A percentile compares a stretch with the other conserved stretches of the same genome.
phyloP scores from a whole-genome alignment of 2,797 vertebrate genomes.

The Mallotus villosus region DNA sequence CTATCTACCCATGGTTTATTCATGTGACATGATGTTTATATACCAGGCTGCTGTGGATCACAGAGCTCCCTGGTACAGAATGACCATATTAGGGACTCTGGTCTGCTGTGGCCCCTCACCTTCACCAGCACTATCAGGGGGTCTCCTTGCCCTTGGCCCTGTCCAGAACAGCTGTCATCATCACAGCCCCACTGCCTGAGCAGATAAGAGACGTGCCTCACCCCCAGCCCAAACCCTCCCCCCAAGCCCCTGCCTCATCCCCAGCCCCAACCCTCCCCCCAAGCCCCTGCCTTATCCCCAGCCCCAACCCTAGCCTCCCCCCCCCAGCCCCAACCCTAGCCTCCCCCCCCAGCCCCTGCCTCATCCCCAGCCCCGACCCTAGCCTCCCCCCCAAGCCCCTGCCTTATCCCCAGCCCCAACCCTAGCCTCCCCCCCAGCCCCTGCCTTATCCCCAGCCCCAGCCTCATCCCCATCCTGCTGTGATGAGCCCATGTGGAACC shows the following conservation, averaged over 20 bases:
- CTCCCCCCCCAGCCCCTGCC: no score
- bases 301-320: conserved; percentile 19
- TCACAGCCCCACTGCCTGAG: conserved; percentile 49
- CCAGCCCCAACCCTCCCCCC: conserved; percentile 1
- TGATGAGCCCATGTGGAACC: conserved; percentile 43
- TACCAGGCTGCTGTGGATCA: neutral
- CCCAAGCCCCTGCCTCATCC: no score
- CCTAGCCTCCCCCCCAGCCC: conserved; percentile 16
- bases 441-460: conserved; percentile 25
- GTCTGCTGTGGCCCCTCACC: conserved; percentile 8
- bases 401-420: conserved; percentile 16
- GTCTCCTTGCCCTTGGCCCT: conserved; percentile 54
- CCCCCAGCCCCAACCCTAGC: no score
- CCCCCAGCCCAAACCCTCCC: no score
- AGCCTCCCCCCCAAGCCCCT: conserved; percentile 19
- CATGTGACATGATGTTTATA: neutral
- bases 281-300: conserved; percentile 19
- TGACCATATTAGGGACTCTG: neutral
- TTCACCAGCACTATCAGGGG: no score
- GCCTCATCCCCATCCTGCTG: conserved; percentile 34
- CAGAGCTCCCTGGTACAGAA: neutral
- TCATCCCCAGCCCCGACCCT: no score
- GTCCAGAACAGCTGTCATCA: conserved; percentile 57
- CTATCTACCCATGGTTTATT: neutral
- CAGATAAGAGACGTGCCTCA: conserved; percentile 49